Evolutionary conservation across 2,797 vertebrate genomes (phyloP).

Genomic region (Enteromius anoplus): DNA sequence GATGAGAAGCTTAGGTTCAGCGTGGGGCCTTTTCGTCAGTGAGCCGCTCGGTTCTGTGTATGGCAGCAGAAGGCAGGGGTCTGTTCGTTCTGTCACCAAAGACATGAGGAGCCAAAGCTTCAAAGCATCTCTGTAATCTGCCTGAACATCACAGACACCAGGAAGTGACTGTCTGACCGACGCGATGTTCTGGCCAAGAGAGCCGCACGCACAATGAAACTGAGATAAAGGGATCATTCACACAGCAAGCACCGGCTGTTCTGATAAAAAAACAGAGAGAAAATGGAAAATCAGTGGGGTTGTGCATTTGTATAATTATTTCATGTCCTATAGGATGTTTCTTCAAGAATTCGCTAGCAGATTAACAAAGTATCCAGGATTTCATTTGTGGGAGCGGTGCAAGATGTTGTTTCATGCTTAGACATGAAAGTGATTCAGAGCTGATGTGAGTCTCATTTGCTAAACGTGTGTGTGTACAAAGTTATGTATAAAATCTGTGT

Average conservation of each 20-base stretch:
- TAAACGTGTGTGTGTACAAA: background rate
- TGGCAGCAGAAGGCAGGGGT: conserved; percentile 94
- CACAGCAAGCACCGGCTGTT: conserved; percentile 84
- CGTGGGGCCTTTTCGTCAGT: conserved; percentile 83
- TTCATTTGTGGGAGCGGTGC: conserved; percentile 54
- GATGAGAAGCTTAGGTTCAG: conserved; percentile 86
- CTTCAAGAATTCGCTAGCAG: conserved; percentile 81
- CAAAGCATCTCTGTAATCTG: conserved; percentile 99
- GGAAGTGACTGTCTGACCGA: conserved; percentile 96
- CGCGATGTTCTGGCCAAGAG: conserved; percentile 91
- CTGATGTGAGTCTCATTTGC: background rate
- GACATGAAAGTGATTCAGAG: conserved; percentile 30
- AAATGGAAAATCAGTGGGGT: conserved; percentile 81
- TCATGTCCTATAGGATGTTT: conserved; percentile 61
- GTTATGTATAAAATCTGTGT: background rate
- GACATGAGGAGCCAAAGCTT: conserved; percentile 86
- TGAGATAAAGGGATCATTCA: conserved; percentile 94
- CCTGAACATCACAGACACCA: conserved; percentile 95
- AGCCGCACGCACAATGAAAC: conserved; percentile 94
- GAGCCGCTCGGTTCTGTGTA: conserved; percentile 78
- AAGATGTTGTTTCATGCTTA: conserved; percentile 11
- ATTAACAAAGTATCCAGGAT: conserved; percentile 87
- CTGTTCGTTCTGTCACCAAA: conserved; percentile 90
- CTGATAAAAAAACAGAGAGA: conserved; percentile 49
- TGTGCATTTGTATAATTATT: conserved; percentile 86